phyloP scores from a whole-genome alignment of 2,113 vertebrate species.

The Dipodomys merriami region DNA sequence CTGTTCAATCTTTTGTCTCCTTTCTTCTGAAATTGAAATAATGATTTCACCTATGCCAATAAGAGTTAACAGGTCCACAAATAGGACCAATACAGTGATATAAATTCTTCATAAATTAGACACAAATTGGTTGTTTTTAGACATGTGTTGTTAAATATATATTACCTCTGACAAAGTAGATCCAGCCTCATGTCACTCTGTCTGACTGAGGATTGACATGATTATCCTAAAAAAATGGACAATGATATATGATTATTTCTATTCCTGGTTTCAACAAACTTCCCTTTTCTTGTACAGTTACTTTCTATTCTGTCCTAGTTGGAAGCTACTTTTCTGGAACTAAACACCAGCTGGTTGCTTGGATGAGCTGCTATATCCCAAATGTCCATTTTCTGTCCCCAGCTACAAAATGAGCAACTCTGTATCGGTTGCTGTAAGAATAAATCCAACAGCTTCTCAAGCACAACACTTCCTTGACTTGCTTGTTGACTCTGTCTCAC shows the following conservation, averaged over 20 bases:
- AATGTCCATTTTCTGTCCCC: neutral
- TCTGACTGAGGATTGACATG: accelerated
- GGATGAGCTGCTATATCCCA: neutral
- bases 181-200: neutral
- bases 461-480: neutral
- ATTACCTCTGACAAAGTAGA: neutral
- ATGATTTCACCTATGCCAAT: neutral
- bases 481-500: neutral
- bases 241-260: neutral
- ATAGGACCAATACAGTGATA: neutral
- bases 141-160: neutral
- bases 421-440: neutral
- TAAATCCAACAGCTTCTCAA: neutral
- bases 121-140: neutral
- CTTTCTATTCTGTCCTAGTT: neutral
- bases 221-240: neutral
- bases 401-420: neutral
- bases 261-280: neutral
- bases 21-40: neutral
- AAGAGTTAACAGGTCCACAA: neutral
- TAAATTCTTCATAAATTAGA: neutral
- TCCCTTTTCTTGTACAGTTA: neutral
- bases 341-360: neutral
- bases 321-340: neutral
- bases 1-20: neutral